These are phyloP conservation scores for Steromphala cineraria DNA, from an alignment of 2,888 invertebrate genomes.

Conservation along the genomic window DNA sequence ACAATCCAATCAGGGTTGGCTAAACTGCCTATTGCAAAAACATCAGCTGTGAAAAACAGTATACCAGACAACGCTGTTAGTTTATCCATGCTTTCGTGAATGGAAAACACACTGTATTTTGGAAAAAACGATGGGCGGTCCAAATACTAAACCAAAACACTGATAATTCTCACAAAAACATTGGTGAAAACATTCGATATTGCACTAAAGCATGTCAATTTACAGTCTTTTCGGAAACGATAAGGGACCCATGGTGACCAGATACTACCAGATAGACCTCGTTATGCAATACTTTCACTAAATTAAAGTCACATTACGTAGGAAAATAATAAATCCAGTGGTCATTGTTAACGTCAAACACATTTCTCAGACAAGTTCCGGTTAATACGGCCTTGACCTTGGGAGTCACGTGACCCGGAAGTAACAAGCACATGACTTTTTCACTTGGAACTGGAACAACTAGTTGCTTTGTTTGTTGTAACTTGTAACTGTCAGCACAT, in stretches of 20 bases:
- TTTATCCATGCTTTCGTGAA: slow-evolving; percentile 50
- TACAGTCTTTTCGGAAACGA: too few relatives aligned
- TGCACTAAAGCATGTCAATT: too few relatives aligned
- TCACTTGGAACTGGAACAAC: background rate
- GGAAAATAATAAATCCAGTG: too few relatives aligned
- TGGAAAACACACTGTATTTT: background rate
- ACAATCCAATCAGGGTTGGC: slow-evolving; percentile 66
- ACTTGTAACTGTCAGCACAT: too few relatives aligned
- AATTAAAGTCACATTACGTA: too few relatives aligned
- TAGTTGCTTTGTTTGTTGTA: background rate
- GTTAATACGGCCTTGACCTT: background rate
- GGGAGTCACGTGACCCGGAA: background rate
- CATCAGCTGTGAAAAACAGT: slow-evolving; percentile 60
- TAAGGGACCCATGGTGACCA: too few relatives aligned
- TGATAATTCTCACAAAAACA: too few relatives aligned
- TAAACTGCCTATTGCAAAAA: slow-evolving; percentile 63
- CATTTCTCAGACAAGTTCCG: background rate
- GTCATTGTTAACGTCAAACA: background rate
- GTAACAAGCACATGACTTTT: background rate
- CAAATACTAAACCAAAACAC: too few relatives aligned
- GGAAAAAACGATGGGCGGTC: too few relatives aligned
- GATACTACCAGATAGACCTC: too few relatives aligned
- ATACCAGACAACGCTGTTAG: slow-evolving; percentile 60
- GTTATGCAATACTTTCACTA: too few relatives aligned
- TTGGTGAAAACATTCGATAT: too few relatives aligned